Evolutionary conservation across 2,113 vertebrate genomes (phyloP).

Genomic region (Coracopsis vasa): DNA sequence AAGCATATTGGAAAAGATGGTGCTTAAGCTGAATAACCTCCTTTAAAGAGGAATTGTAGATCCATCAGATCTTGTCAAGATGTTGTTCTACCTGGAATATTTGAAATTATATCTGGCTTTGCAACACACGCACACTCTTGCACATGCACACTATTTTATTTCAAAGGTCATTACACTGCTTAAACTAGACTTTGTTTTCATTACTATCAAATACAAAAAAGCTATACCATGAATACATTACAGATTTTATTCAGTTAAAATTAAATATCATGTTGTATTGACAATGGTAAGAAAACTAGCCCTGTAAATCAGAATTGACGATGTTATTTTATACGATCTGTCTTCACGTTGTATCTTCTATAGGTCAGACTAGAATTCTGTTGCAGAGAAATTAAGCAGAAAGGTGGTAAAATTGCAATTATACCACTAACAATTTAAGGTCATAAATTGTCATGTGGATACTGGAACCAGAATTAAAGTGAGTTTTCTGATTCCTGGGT

Average conservation of each 20-base stretch:
- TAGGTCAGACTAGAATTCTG: not conserved
- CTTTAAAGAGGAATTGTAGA: not conserved
- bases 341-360: not conserved
- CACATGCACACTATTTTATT: not conserved
- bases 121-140: fast-evolving
- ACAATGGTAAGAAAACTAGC: not conserved
- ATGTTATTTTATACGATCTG: not conserved
- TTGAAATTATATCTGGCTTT: not conserved
- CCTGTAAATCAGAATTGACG: not conserved
- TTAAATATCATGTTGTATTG: not conserved
- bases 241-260: not conserved
- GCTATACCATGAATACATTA: not conserved
- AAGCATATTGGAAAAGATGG: not conserved
- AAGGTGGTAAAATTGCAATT: not conserved
- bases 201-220: not conserved
- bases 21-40: not conserved
- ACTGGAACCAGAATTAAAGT: not conserved
- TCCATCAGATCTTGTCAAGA: not conserved
- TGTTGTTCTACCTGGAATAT: not conserved
- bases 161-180: not conserved
- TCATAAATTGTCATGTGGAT: not conserved
- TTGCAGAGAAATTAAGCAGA: not conserved
- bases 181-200: not conserved
- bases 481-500: not conserved
- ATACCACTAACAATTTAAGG: not conserved